Evolutionary conservation across 2,797 vertebrate species (phyloP).

Genomic region (Columba guinea): DNA sequence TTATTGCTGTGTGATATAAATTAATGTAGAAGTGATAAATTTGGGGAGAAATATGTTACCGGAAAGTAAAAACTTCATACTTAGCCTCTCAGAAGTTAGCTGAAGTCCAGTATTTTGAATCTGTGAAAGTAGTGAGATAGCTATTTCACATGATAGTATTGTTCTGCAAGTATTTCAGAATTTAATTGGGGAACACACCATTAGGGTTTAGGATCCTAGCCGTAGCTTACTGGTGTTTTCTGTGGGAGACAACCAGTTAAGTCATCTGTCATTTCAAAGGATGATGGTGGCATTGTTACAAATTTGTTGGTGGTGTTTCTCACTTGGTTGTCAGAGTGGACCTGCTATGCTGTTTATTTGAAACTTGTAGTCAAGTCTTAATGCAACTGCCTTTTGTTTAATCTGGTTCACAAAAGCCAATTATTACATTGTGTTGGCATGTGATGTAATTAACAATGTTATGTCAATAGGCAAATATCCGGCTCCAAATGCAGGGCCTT

Average conservation of each 20-base stretch:
- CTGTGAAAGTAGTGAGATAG: neutral
- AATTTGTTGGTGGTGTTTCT: neutral
- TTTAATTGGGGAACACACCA: neutral
- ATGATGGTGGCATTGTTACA: neutral
- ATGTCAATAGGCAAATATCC: constrained; percentile 61
- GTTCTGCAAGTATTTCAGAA: neutral
- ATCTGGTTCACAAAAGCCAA: neutral
- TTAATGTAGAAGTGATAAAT: neutral
- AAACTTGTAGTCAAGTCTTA: neutral
- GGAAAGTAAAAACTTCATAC: neutral
- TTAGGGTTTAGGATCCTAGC: neutral
- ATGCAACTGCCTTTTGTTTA: neutral
- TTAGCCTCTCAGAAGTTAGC: neutral
- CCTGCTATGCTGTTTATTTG: neutral
- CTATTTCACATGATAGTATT: neutral
- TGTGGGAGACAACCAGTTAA: neutral
- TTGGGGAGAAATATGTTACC: neutral
- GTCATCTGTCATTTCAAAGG: neutral
- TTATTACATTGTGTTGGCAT: neutral
- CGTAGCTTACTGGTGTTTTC: neutral
- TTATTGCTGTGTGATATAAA: neutral
- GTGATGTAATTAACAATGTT: constrained; percentile 7
- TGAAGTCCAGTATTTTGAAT: neutral
- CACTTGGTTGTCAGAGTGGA: neutral
- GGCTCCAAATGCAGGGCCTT: constrained; percentile 49